Conservation (phyloP, 2,797 vertebrate species). For the Schizothorax lantsangensis region DNA sequence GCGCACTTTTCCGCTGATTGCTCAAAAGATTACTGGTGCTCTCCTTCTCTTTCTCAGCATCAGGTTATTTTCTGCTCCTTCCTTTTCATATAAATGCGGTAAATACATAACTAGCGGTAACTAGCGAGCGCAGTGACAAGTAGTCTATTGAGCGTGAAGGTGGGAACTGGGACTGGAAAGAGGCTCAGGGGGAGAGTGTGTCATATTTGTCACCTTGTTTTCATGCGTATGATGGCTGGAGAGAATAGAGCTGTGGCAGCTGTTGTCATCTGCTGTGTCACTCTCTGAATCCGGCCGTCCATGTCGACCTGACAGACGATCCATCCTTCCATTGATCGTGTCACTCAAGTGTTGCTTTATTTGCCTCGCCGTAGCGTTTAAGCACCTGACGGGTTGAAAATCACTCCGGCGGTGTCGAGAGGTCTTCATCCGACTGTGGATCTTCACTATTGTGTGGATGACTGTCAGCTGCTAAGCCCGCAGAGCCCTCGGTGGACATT, state of each 20-base stretch:
- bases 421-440: slow-evolving; percentile 50
- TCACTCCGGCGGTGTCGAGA: slow-evolving; percentile 33
- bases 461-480: slow-evolving; percentile 54
- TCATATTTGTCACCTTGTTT: slow-evolving; percentile 67
- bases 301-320: slow-evolving; percentile 57
- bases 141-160: slow-evolving; percentile 57
- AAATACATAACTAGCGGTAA: slow-evolving; percentile 67
- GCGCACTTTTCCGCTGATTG: slow-evolving; percentile 67
- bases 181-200: slow-evolving; percentile 51
- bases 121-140: slow-evolving; percentile 54
- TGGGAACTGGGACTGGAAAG: slow-evolving; percentile 46
- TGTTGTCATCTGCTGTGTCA: slow-evolving; percentile 57
- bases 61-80: slow-evolving; percentile 51
- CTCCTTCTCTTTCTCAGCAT: slow-evolving; percentile 45
- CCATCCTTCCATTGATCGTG: slow-evolving; percentile 59
- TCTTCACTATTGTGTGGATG: slow-evolving; percentile 48
- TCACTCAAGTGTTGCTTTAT: slow-evolving; percentile 61
- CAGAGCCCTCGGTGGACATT: slow-evolving; percentile 56
- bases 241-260: slow-evolving; percentile 56
- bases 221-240: slow-evolving; percentile 57
- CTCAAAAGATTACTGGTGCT: slow-evolving; percentile 64
- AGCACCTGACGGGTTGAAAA: slow-evolving; percentile 50
- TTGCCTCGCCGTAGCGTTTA: slow-evolving; percentile 53
- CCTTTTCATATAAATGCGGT: slow-evolving; percentile 64
- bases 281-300: slow-evolving; percentile 46